Base-by-base conservation (phyloP, 2,797 vertebrate genomes). In the Enteromius argenteus region DNA sequence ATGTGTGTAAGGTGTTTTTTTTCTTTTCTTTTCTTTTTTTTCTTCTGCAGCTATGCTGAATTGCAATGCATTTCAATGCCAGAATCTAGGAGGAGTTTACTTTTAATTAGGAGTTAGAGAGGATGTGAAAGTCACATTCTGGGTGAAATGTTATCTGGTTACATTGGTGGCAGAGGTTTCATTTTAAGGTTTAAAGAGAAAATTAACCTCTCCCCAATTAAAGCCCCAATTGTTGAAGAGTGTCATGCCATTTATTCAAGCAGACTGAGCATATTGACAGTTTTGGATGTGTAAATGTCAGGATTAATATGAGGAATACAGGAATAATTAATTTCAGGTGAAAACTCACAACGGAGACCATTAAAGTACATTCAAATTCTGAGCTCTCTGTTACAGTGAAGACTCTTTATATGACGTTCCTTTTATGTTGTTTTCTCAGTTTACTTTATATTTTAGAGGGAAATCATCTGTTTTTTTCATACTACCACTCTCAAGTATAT, bases 231-330 rank as follows among this genome's bases (percentile, higher is more conserved):
- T 91, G 89, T 90, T 89, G 82, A 83, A 87, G 68, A 87, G 86
- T 85, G 87, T 86, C 85, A 83, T 86, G 86, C 87, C 83, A 88
- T 88, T 89, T 88, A 89, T 83, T 89, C 84, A 90, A 84, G 84
- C 86, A 66, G 86, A 80, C 87, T 85, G 83, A 87, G 88, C 88
- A 85, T 90, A 90, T 89, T 87, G 89, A 90, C 89, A 90, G 86
- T 86, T 90, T 89, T 84, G 84, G 84, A 85, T 89, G 88, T 88
- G 90, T 87, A 90, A 91, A 92, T 89, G 89, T 92, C 89, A 91
- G 86, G 84, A 87, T 87, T 90, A 88, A 90, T 90, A 89, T 84
- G 79, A 81, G 88, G 80, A 90, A 80, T 84, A 83, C 74, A 53
- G 72, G 88, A 83, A 88, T 90, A 89, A 90, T 90, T 87, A 87